Percentiles rank a stretch among this genome's conserved stretches.
Evolutionary conservation across 2,888 invertebrate genomes (phyloP).

Genomic region (Zelleria hepariella): DNA sequence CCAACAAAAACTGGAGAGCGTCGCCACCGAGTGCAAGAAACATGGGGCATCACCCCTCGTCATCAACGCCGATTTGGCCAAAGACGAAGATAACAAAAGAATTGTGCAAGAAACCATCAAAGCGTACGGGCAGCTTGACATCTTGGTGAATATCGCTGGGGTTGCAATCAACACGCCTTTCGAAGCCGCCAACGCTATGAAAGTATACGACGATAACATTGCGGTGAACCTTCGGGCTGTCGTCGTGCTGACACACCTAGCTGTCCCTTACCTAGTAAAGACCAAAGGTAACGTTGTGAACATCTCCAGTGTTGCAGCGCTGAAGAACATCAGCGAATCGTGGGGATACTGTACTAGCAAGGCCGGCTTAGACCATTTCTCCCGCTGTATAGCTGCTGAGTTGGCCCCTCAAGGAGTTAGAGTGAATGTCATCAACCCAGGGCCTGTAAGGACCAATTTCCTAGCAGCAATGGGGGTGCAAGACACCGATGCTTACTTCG

Average conservation of each 20-base stretch:
- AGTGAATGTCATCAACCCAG: no score
- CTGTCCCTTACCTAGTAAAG: conserved; percentile 25
- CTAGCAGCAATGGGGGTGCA: conserved; percentile 73
- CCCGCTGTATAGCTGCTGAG: no score
- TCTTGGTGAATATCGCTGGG: conserved; percentile 31
- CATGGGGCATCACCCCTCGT: conserved; percentile 18
- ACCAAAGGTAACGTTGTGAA: conserved; percentile 35
- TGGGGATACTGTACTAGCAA: conserved; percentile 21
- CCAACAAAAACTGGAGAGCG: conserved; percentile 27
- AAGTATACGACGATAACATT: conserved; percentile 27
- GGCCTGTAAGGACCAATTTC: conserved; percentile 78
- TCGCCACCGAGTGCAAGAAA: conserved; percentile 26
- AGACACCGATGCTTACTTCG: conserved; percentile 47
- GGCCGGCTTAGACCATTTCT: conserved; percentile 87
- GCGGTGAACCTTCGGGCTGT: conserved; percentile 28
- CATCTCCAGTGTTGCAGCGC: conserved; percentile 25
- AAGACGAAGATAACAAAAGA: conserved; percentile 21
- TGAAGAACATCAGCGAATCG: conserved; percentile 10
- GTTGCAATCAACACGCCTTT: conserved; percentile 16
- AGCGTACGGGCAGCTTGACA: conserved; percentile 25
- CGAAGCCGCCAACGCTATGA: conserved; percentile 20
- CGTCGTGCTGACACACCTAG: conserved; percentile 23
- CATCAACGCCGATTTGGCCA: conserved; percentile 25
- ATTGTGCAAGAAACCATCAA: conserved; percentile 22
- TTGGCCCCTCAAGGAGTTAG: no score